A percentile compares a stretch with the other conserved stretches of the same genome.
Conservation (phyloP, 2,113 vertebrate species). For the Hippocampus guttulatus region DNA sequence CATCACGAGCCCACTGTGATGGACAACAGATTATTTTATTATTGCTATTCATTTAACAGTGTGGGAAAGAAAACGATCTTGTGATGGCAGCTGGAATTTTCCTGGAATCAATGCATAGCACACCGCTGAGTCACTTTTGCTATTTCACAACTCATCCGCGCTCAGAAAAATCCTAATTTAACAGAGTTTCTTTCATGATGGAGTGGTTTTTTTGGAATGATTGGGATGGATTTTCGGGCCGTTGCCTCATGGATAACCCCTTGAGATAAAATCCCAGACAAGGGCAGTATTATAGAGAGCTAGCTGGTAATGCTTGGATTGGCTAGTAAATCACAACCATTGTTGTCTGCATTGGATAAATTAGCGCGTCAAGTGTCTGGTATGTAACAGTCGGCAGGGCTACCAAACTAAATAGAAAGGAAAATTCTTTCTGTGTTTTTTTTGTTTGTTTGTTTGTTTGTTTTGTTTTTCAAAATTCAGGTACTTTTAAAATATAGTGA, state of each 20-base stretch:
- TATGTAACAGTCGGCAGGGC: neutral
- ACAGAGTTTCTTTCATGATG: slow-evolving; percentile 23
- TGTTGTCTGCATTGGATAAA: slow-evolving; percentile 35
- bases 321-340: slow-evolving; percentile 55
- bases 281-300: slow-evolving; percentile 61
- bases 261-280: slow-evolving; percentile 48
- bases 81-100: slow-evolving; percentile 40
- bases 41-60: slow-evolving; percentile 34
- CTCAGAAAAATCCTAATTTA: slow-evolving; percentile 38
- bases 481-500: too few species aligned
- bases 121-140: slow-evolving; percentile 56
- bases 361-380: slow-evolving; percentile 3
- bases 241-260: slow-evolving; percentile 61
- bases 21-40: slow-evolving; percentile 50
- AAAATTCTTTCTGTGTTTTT: neutral
- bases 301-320: slow-evolving; percentile 50
- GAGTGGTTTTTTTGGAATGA: slow-evolving; percentile 15
- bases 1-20: slow-evolving; percentile 43
- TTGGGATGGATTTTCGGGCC: slow-evolving; percentile 39
- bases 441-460: too few species aligned
- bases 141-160: slow-evolving; percentile 27
- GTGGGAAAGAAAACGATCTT: slow-evolving; percentile 29
- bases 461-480: too few species aligned
- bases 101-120: slow-evolving; percentile 58
- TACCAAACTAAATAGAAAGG: too few species aligned